Evolutionary conservation across 64 coral and sea anemone species (phyloP).

Genomic region (Stichodactyla helianthus): DNA sequence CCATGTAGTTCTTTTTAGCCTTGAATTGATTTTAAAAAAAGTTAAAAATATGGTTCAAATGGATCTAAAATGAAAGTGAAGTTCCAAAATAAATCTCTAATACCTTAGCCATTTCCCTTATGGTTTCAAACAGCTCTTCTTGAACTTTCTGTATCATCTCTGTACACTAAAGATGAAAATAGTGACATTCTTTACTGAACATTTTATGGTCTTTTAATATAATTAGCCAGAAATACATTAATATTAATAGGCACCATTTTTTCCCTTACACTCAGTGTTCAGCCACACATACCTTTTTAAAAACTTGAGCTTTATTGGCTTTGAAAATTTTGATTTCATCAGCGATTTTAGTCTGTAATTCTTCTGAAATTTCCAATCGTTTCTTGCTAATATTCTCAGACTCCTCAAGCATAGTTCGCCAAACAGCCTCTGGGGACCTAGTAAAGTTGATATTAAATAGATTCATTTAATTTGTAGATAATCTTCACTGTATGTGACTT

Average conservation of each 20-base stretch:
- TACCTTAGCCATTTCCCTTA: constrained; percentile 90
- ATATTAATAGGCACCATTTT: too few species aligned
- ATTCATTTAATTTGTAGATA: too few species aligned
- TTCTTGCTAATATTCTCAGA: constrained; percentile 71
- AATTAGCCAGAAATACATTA: too few species aligned
- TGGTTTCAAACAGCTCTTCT: constrained; percentile 84
- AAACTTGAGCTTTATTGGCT: constrained; percentile 67
- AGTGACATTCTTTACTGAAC: too few species aligned
- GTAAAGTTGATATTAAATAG: too few species aligned
- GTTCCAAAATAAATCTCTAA: too few species aligned
- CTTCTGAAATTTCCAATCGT: constrained; percentile 57
- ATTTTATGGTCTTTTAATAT: too few species aligned
- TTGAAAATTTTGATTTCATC: constrained; percentile 74
- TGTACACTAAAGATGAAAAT: constrained; percentile 46
- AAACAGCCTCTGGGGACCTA: constrained; percentile 62
- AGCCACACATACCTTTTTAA: constrained; percentile 66
- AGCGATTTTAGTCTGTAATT: constrained; percentile 63
- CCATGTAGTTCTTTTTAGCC: constrained; percentile 81
- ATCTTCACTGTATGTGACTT: too few species aligned
- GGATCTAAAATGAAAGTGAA: too few species aligned
- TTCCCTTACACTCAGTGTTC: too few species aligned
- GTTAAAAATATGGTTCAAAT: background rate
- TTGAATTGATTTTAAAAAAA: constrained; percentile 9
- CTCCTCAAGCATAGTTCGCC: constrained; percentile 81
- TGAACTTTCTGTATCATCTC: constrained; percentile 86